A percentile compares a stretch with the other conserved stretches of the same genome.
phyloP scores from a whole-genome alignment of 2,797 vertebrate genomes.

The Capromys pilorides region DNA sequence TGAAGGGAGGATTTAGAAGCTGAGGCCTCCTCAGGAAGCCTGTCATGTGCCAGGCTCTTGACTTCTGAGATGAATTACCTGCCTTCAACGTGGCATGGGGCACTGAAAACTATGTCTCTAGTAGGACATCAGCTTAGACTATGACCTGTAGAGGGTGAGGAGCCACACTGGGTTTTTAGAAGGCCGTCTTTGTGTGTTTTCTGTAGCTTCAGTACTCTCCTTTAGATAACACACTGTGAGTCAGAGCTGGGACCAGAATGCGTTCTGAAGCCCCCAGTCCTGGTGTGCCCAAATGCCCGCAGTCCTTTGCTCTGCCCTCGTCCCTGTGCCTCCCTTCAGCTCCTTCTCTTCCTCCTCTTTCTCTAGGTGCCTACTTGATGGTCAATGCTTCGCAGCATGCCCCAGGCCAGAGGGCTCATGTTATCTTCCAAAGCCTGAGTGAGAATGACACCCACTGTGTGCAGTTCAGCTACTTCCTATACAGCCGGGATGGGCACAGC shows the following conservation, averaged over 20 bases:
- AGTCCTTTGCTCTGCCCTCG: neutral
- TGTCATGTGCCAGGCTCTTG: neutral
- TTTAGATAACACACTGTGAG: conserved; percentile 17
- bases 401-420: conserved; percentile 91
- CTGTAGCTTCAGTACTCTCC: neutral
- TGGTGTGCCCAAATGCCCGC: neutral
- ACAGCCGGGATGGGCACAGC: conserved; percentile 94
- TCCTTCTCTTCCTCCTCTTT: conserved; percentile 22
- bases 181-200: conserved; percentile 14
- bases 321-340: neutral
- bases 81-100: neutral
- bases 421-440: conserved; percentile 93
- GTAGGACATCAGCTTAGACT: neutral
- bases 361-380: conserved; percentile 95
- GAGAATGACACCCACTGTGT: conserved; percentile 98
- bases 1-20: conserved; percentile 2
- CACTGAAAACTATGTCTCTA: neutral
- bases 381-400: conserved; percentile 95
- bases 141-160: neutral
- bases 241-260: conserved; percentile 25
- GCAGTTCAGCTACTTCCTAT: conserved; percentile 98
- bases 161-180: neutral
- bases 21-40: neutral
- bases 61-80: neutral
- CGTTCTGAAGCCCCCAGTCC: neutral